Percentiles rank a stretch among this genome's conserved stretches.
Evolutionary conservation across 2,113 vertebrate species (phyloP).

Genomic region (Anas platyrhynchos): DNA sequence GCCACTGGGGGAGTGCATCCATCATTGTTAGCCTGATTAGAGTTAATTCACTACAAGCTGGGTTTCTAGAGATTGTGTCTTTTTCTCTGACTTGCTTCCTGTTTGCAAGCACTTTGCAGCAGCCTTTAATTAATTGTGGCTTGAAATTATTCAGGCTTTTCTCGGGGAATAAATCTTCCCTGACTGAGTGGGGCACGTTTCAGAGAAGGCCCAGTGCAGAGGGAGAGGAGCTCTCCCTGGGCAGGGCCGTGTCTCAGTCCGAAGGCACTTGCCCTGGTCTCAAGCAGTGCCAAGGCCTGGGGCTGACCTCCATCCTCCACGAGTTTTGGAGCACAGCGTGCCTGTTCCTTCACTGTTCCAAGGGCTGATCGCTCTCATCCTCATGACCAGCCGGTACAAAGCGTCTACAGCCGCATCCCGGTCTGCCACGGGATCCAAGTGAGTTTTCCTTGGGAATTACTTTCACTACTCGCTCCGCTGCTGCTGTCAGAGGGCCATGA

Average conservation of each 20-base stretch:
- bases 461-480: constrained; percentile 39
- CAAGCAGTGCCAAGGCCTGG: background rate
- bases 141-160: constrained; percentile 52
- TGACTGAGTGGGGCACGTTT: background rate
- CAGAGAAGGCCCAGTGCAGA: background rate
- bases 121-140: constrained; percentile 56
- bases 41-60: constrained; percentile 42
- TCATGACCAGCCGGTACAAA: background rate
- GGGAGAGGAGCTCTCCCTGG: background rate
- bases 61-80: constrained; percentile 5
- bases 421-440: background rate
- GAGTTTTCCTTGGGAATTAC: constrained; percentile 59
- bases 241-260: background rate
- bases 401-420: background rate
- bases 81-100: constrained; percentile 18
- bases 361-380: background rate
- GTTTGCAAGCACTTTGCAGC: constrained; percentile 36
- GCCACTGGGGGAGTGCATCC: constrained; percentile 40
- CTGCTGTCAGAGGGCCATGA: constrained; percentile 59
- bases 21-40: constrained; percentile 31
- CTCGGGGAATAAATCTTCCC: constrained; percentile 52
- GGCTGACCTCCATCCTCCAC: constrained; percentile 1
- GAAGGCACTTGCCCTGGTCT: background rate
- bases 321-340: background rate
- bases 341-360: background rate